These are phyloP conservation scores for Mormyrops boulengeri DNA, from an alignment of 2,797 vertebrate species.

Conservation along the genomic window DNA sequence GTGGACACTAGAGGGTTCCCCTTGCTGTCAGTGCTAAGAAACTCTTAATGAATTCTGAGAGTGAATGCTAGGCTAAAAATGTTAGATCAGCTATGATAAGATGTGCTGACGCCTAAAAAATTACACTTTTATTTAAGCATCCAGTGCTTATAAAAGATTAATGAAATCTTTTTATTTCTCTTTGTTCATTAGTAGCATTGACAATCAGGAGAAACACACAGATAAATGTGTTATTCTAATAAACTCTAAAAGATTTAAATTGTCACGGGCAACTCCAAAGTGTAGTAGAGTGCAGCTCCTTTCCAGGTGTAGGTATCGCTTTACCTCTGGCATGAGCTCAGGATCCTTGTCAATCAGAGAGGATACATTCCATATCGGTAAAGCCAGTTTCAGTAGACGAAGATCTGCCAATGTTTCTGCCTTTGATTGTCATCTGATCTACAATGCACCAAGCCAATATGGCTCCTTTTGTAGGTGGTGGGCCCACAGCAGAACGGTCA, in stretches of 20 bases:
- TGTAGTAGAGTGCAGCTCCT: not conserved
- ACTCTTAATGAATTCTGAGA: not conserved
- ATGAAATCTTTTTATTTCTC: not conserved
- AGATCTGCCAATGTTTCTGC: not conserved
- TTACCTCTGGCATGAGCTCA: not conserved
- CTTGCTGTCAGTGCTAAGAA: not conserved
- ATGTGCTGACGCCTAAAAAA: not conserved
- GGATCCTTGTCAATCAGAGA: not conserved
- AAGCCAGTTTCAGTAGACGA: not conserved
- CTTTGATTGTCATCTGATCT: not conserved
- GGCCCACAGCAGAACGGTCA: not conserved
- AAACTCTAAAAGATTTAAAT: not conserved
- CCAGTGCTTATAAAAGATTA: not conserved
- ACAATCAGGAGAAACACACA: not conserved
- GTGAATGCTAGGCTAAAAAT: not conserved
- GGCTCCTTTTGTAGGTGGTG: not conserved
- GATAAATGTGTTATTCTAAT: not conserved
- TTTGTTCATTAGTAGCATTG: not conserved
- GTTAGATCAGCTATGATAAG: not conserved
- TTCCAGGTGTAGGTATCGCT: not conserved
- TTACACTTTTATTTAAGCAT: not conserved
- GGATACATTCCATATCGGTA: not conserved
- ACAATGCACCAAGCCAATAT: not conserved
- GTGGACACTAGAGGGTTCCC: not conserved
- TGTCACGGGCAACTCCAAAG: not conserved